A percentile compares a stretch with the other conserved stretches of the same genome.
Evolutionary conservation across 2,797 vertebrate species (phyloP).

Genomic region (Poeciliopsis gracilis): DNA sequence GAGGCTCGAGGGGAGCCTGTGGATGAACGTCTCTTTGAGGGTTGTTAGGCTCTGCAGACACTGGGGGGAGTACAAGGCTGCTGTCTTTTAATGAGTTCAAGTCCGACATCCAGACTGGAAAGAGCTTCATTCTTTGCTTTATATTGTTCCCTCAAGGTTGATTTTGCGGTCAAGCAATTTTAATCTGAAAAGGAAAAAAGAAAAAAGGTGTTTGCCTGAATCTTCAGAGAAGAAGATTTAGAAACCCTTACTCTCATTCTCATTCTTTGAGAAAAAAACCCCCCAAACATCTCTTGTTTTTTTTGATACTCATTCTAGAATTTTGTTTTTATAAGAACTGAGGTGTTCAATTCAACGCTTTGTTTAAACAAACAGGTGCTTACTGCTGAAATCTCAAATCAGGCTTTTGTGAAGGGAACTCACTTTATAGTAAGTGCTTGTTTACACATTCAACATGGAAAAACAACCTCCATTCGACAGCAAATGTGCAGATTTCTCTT

Average conservation of each 20-base stretch:
- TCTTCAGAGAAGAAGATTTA: not conserved
- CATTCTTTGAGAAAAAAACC: not conserved
- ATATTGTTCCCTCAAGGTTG: not conserved
- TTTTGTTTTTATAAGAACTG: not conserved
- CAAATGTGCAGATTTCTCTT: not conserved
- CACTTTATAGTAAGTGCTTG: not conserved
- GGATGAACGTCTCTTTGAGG: conserved; percentile 22
- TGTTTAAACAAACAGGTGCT: not conserved
- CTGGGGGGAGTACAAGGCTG: conserved; percentile 69
- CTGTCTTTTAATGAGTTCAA: not conserved
- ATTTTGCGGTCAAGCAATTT: not conserved
- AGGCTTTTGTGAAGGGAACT: not conserved
- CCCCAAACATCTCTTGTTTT: not conserved
- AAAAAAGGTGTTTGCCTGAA: not conserved
- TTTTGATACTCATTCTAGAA: not conserved
- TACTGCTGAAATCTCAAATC: not conserved
- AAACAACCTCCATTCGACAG: not conserved
- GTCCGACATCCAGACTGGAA: not conserved
- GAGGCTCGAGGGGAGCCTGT: conserved; percentile 38
- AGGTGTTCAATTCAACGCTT: not conserved
- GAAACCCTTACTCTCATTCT: not conserved
- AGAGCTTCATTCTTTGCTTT: not conserved
- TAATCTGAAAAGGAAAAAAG: not conserved
- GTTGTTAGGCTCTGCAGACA: conserved; percentile 50
- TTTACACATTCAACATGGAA: not conserved